Percentiles rank a stretch among this genome's conserved stretches.
These are phyloP conservation scores for Gnathonemus longibarbis DNA, from an alignment of 2,113 vertebrate species.

Conservation along the genomic window DNA sequence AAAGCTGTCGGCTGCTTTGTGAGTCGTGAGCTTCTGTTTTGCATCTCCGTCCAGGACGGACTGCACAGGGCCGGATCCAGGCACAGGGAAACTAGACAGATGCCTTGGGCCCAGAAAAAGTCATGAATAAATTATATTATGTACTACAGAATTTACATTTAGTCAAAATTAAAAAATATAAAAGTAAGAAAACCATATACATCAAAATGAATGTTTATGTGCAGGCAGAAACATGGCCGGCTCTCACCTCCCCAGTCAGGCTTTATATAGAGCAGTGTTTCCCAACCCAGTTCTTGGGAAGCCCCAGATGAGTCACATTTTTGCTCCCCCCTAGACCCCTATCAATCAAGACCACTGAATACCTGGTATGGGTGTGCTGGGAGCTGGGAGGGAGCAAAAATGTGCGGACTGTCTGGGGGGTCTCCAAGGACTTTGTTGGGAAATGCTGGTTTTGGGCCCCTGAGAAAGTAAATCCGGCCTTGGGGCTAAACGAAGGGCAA, in stretches of 20 bases:
- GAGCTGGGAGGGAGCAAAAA: not conserved
- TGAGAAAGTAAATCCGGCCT: not conserved
- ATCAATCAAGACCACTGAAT: not conserved
- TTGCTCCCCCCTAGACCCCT: not conserved
- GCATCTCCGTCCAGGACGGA: not conserved
- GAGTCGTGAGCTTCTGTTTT: not conserved
- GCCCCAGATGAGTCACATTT: not conserved
- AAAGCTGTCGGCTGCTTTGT: not conserved
- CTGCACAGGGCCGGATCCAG: not conserved
- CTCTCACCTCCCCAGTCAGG: not conserved
- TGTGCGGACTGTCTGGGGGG: not conserved
- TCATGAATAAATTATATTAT: not conserved
- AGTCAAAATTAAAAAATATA: not conserved
- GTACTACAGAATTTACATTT: not conserved
- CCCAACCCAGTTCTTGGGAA: not conserved
- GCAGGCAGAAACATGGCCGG: not conserved
- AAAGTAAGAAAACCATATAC: not conserved
- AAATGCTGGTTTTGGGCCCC: not conserved
- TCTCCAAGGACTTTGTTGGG: not conserved
- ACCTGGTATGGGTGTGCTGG: not conserved
- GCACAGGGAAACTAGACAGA: not conserved
- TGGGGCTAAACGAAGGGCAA: not conserved
- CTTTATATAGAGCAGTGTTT: not conserved
- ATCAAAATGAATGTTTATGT: not conserved
- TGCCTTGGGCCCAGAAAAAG: not conserved